These are phyloP conservation scores for Erpobdella octoculata DNA, from an alignment of 2,888 invertebrate genomes.

Conservation along the genomic window DNA sequence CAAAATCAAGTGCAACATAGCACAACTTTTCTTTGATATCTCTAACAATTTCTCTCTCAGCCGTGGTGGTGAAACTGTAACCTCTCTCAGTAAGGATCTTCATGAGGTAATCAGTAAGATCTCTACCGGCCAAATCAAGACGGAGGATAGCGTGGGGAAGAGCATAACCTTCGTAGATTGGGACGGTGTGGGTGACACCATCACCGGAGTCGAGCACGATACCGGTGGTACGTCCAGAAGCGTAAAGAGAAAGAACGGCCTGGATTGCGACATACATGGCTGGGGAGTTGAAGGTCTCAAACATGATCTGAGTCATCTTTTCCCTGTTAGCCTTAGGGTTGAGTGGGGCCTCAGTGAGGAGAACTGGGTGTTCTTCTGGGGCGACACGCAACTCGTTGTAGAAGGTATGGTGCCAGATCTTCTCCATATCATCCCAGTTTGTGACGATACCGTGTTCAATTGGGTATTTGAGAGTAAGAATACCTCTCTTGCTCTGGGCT, in stretches of 20 bases:
- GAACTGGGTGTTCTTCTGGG: slow-evolving; percentile 72
- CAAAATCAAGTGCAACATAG: slow-evolving; percentile 86
- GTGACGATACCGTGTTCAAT: slow-evolving; percentile 47
- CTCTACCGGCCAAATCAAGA: slow-evolving; percentile 37
- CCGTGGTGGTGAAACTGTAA: slow-evolving; percentile 56
- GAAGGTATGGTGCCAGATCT: slow-evolving; percentile 69
- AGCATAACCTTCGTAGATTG: slow-evolving; percentile 63
- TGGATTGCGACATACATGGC: slow-evolving; percentile 44
- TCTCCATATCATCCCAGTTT: slow-evolving; percentile 64
- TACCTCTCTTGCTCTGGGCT: slow-evolving; percentile 46
- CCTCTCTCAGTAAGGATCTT: slow-evolving; percentile 59
- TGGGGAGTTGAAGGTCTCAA: slow-evolving; percentile 39
- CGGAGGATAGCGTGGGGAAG: slow-evolving; percentile 38
- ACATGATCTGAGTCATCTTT: slow-evolving; percentile 67
- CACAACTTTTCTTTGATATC: slow-evolving; percentile 89
- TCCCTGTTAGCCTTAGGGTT: slow-evolving; percentile 87
- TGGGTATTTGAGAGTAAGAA: slow-evolving; percentile 46
- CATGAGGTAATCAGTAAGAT: slow-evolving; percentile 37
- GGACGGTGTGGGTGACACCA: slow-evolving; percentile 77
- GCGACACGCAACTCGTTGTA: slow-evolving; percentile 51
- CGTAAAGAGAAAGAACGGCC: slow-evolving; percentile 43
- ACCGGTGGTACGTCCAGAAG: slow-evolving; percentile 66
- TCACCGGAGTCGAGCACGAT: slow-evolving; percentile 44
- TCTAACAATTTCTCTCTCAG: slow-evolving; percentile 85
- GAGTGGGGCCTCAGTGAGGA: slow-evolving; percentile 85